phyloP scores from a whole-genome alignment of 2,797 vertebrate genomes.

The Esox lucius region DNA sequence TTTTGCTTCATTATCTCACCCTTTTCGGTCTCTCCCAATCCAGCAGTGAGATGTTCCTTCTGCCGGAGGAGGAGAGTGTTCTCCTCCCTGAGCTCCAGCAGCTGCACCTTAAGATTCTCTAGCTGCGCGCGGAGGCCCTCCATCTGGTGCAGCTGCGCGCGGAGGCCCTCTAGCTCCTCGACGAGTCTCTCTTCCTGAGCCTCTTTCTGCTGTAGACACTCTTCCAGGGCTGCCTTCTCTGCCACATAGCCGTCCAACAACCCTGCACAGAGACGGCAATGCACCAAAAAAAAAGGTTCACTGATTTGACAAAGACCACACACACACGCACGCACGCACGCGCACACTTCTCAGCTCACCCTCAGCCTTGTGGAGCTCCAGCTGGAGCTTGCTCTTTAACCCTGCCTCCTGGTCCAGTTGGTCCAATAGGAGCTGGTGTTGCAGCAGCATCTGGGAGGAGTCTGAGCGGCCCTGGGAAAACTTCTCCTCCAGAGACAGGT shows the following conservation, averaged over 20 bases:
- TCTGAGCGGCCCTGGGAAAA: constrained; percentile 79
- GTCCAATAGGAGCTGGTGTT: constrained; percentile 82
- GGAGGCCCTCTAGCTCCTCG: constrained; percentile 82
- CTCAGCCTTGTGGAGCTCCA: constrained; percentile 89
- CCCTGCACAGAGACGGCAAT: constrained; percentile 67
- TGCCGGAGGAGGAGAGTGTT: constrained; percentile 65
- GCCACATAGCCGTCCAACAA: constrained; percentile 86
- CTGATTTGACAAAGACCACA: background rate
- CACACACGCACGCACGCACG: constrained; percentile 3
- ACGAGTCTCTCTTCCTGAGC: constrained; percentile 79
- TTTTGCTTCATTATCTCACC: constrained; percentile 65
- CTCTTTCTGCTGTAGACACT: constrained; percentile 84
- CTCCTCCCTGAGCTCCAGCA: constrained; percentile 81
- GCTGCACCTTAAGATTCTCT: constrained; percentile 51
- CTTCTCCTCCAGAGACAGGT: constrained; percentile 78
- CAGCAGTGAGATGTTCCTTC: constrained; percentile 72
- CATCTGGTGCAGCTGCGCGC: constrained; percentile 75
- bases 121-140: constrained; percentile 57
- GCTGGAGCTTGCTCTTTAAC: constrained; percentile 77
- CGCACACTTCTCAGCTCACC: constrained; percentile 71
- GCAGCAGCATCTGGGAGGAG: constrained; percentile 75
- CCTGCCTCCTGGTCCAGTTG: constrained; percentile 81
- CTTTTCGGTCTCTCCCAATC: constrained; percentile 76
- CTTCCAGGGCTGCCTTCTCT: constrained; percentile 85
- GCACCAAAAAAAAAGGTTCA: background rate